Percentiles rank a stretch among this genome's conserved stretches.
phyloP scores from a whole-genome alignment of 2,797 vertebrate genomes.

The Anolis apletophallus region DNA sequence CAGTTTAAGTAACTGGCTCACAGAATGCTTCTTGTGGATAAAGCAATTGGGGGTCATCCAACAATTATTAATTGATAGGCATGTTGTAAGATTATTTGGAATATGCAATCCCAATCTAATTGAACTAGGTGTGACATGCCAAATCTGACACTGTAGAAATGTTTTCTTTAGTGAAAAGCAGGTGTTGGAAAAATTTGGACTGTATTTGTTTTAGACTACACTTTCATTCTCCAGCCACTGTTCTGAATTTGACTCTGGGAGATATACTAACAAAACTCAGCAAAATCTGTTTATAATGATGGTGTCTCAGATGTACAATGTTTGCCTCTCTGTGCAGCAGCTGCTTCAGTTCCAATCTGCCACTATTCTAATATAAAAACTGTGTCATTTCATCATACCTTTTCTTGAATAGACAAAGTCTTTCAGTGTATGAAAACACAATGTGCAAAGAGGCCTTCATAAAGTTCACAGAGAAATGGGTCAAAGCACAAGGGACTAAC shows the following conservation, averaged over 20 bases:
- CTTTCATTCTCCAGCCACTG: not conserved
- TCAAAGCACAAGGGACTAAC: not conserved
- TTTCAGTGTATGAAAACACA: not conserved
- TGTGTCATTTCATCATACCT: too few relatives aligned
- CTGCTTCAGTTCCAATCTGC: not conserved
- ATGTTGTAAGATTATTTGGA: not conserved
- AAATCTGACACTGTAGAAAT: not conserved
- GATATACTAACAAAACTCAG: not conserved
- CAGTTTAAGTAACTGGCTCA: too few relatives aligned
- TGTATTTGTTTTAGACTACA: too few relatives aligned
- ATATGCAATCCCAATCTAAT: not conserved
- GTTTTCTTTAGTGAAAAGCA: not conserved
- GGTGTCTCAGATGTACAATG: not conserved
- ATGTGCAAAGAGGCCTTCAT: rapidly evolving
- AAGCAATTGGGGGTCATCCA: not conserved
- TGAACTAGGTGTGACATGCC: not conserved
- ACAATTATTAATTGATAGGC: too few relatives aligned
- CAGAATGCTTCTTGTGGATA: not conserved
- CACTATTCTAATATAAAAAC: not conserved
- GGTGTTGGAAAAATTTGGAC: too few relatives aligned
- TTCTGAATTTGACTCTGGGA: not conserved
- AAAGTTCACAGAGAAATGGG: not conserved
- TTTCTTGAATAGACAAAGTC: not conserved
- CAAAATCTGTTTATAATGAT: not conserved
- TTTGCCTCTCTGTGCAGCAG: not conserved